Evolutionary conservation across 2,797 vertebrate genomes (phyloP), one percentile per base, ranked within the genome.

Genomic region (Pseudotriccus pelzelni): DNA sequence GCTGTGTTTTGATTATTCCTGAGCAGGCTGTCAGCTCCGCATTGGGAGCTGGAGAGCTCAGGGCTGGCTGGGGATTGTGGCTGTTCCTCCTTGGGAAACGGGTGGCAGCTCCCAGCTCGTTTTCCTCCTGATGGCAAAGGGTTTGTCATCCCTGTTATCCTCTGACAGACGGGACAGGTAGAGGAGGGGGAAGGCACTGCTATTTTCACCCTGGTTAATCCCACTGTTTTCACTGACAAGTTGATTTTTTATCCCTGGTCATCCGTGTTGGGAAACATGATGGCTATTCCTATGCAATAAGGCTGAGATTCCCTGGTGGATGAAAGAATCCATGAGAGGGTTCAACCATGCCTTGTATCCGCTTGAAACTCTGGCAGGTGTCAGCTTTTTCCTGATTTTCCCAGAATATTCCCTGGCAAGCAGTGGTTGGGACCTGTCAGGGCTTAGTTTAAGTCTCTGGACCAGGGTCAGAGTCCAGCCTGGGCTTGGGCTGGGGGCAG

Each of bases 231-330:
- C 46, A 55, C 75, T 60, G 83, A 68, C 60, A 70, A 23, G 69
- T 10, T 63, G 92, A 49, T 78, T 81, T 94, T 84, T 91, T 64
- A 16, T 72, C 46, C 14, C 73, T 47, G 62, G 72, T 87, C 14
- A 7, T 84, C 73, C 90, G 60, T 78, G 62, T 53, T 56, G 73
- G 87, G 75, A 32, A 52, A 37, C 10, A 9, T 30, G 49, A 22
- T 10, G 66, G 22, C 64, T 87, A 63, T 66, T 56, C 11, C n/a
- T 7, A 7, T 24, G 46, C 46, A 47, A 47, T 25, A 49, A 25
- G 12, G 30, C 24, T 49, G 78, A 72, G 84, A 75, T 58, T 64
- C 64, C 32, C 56, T 46, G 66, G 58, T 10, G 53, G 63, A 44
- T 68, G 77, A 77, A 89, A 82, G 78, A 89, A 75, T 80, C 73